These are phyloP conservation scores for Drosophila pachea DNA, from an alignment of 1,140 invertebrate species.

Conservation along the genomic window DNA sequence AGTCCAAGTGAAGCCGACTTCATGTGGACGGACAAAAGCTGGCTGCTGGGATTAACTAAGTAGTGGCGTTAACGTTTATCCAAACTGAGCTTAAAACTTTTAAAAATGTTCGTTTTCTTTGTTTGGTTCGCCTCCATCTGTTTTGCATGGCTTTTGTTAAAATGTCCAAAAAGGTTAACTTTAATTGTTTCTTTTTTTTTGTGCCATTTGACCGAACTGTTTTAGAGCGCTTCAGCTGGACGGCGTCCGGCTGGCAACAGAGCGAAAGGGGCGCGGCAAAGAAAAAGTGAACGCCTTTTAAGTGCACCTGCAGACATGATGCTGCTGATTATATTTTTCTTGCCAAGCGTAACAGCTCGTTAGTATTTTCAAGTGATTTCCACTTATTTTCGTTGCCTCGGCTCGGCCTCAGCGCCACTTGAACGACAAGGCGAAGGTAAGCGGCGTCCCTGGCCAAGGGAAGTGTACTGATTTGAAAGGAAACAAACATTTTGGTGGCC, in stretches of 20 bases:
- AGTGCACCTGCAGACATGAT: conserved; percentile 77
- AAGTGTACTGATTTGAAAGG: conserved; percentile 76
- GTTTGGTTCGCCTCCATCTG: conserved; percentile 34
- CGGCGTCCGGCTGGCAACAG: conserved; percentile 17
- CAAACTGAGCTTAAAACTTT: background rate
- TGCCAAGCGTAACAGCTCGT: conserved; percentile 76
- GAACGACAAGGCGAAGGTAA: conserved; percentile 49
- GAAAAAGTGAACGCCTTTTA: conserved; percentile 76
- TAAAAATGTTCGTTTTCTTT: conserved; percentile 13
- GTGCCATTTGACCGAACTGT: conserved; percentile 46
- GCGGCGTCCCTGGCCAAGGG: conserved; percentile 47
- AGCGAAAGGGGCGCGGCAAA: background rate
- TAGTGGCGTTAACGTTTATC: background rate
- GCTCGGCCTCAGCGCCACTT: conserved; percentile 27
- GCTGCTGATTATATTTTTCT: conserved; percentile 78
- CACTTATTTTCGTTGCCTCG: conserved; percentile 61
- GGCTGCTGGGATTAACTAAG: conserved; percentile 26
- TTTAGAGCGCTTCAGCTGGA: conserved; percentile 21
- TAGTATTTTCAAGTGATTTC: conserved; percentile 77
- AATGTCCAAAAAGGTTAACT: conserved; percentile 61
- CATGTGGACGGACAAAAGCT: conserved; percentile 49
- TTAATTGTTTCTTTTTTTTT: conserved; percentile 38
- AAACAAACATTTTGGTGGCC: conserved; percentile 67
- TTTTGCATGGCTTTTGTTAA: conserved; percentile 16
- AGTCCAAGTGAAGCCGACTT: conserved; percentile 3